phyloP scores from a whole-genome alignment of 2,888 invertebrate genomes.

The Tromatobia lineatoria region DNA sequence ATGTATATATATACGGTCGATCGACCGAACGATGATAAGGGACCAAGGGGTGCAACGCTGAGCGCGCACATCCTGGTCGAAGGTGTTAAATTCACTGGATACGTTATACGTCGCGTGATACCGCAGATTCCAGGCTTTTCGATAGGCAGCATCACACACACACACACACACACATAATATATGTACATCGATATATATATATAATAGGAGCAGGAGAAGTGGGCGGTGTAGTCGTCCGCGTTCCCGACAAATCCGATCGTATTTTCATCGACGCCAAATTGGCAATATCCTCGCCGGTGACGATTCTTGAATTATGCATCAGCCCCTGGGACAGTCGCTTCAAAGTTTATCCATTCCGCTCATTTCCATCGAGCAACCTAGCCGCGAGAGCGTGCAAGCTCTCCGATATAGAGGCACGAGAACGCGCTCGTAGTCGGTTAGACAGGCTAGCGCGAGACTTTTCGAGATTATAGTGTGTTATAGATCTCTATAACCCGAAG shows the following conservation, averaged over 20 bases:
- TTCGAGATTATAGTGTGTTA: constrained; percentile 28
- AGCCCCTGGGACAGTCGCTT: constrained; percentile 84
- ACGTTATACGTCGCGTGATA: constrained; percentile 75
- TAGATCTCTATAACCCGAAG: not conserved
- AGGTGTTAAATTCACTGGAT: constrained; percentile 83
- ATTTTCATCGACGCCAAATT: constrained; percentile 86
- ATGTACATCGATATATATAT: constrained; percentile 11
- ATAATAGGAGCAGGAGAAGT: constrained; percentile 52
- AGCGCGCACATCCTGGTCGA: constrained; percentile 67
- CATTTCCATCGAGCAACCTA: constrained; percentile 77
- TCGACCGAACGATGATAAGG: constrained; percentile 44
- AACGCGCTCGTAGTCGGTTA: not conserved
- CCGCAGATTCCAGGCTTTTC: constrained; percentile 75
- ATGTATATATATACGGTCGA: constrained; percentile 20
- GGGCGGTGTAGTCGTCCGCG: constrained; percentile 69
- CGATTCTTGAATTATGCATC: constrained; percentile 86
- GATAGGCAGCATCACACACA: constrained; percentile 20
- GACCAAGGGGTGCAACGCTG: constrained; percentile 47
- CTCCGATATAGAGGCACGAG: not conserved
- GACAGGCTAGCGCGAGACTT: constrained; percentile 42
- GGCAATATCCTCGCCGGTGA: constrained; percentile 85
- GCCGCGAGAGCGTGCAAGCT: constrained; percentile 43
- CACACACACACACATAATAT: no score
- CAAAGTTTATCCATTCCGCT: constrained; percentile 84
- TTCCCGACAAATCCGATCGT: constrained; percentile 84